phyloP scores from a whole-genome alignment of 2,888 invertebrate species.

The Noctua janthina region DNA sequence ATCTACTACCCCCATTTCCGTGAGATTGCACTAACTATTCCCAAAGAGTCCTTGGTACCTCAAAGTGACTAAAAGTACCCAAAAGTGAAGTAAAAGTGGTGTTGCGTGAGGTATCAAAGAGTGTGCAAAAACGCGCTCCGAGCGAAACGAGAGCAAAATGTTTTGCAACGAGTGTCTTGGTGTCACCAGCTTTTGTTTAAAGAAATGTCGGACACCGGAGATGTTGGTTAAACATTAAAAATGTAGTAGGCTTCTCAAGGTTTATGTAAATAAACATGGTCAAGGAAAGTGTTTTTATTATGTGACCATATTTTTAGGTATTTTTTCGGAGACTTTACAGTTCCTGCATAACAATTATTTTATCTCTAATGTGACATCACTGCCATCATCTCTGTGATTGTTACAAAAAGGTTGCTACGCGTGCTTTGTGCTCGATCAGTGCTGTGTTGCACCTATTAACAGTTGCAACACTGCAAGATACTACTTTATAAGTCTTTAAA shows the following conservation, averaged over 20 bases:
- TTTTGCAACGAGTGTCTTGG: slow-evolving; percentile 19
- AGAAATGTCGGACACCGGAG: slow-evolving; percentile 39
- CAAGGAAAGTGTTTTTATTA: slow-evolving; percentile 22
- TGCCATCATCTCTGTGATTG: too few species aligned
- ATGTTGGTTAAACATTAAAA: background rate
- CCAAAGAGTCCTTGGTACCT: slow-evolving; percentile 45
- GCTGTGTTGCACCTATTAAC: too few species aligned
- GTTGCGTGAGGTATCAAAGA: slow-evolving; percentile 59
- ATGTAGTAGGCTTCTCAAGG: slow-evolving; percentile 19
- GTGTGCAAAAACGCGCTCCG: slow-evolving; percentile 37
- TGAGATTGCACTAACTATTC: slow-evolving; percentile 39
- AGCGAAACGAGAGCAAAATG: slow-evolving; percentile 46
- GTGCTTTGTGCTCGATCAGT: too few species aligned
- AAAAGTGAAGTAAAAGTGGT: slow-evolving; percentile 42
- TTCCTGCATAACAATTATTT: too few species aligned
- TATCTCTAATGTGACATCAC: too few species aligned
- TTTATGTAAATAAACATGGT: slow-evolving; percentile 36
- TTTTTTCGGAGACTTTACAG: background rate
- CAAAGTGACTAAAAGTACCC: slow-evolving; percentile 43
- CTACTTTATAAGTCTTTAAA: too few species aligned
- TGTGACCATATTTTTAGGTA: slow-evolving; percentile 10
- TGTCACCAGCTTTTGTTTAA: slow-evolving; percentile 25
- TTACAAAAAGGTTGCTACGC: too few species aligned
- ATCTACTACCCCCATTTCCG: background rate
- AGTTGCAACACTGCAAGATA: too few species aligned